A percentile compares a stretch with the other conserved stretches of the same genome.
Conservation (phyloP, 2,797 vertebrate species). For the Cyclopterus lumpus region DNA sequence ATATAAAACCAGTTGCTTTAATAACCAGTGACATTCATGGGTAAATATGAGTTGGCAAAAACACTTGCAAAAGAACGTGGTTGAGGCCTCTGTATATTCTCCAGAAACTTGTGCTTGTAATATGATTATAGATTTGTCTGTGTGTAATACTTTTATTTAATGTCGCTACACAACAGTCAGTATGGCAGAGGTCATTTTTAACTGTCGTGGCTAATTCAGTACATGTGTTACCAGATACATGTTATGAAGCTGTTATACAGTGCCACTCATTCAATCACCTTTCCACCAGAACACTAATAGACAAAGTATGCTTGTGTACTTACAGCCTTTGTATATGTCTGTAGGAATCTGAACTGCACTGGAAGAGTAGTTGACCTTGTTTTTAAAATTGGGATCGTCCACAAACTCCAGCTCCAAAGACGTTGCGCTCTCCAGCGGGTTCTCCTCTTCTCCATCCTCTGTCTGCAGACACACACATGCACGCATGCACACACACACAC, state of each 20-base stretch:
- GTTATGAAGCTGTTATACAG: not conserved
- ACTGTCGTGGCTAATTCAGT: not conserved
- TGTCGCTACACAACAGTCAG: not conserved
- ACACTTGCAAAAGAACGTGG: not conserved
- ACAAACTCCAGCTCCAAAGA: conserved; percentile 94
- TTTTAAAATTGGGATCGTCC: conserved; percentile 94
- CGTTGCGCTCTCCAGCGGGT: conserved; percentile 84
- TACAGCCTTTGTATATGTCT: conserved; percentile 99
- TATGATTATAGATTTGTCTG: not conserved
- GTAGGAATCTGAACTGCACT: conserved; percentile 98
- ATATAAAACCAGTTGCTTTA: not conserved
- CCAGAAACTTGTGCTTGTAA: not conserved
- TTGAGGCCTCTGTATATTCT: not conserved
- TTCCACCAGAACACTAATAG: not conserved
- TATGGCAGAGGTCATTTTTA: not conserved
- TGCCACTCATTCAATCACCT: not conserved
- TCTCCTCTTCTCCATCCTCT: conserved; percentile 91
- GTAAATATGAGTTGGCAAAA: not conserved
- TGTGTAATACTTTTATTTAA: not conserved
- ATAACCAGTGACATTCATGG: not conserved
- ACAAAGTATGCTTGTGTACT: conserved; percentile 74
- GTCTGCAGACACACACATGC: conserved; percentile 73
- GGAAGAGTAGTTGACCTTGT: conserved; percentile 97
- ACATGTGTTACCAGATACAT: not conserved
- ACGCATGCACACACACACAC: not conserved